Base-by-base conservation (phyloP, 2,888 invertebrate species). In the Trachelus troglodyta region DNA sequence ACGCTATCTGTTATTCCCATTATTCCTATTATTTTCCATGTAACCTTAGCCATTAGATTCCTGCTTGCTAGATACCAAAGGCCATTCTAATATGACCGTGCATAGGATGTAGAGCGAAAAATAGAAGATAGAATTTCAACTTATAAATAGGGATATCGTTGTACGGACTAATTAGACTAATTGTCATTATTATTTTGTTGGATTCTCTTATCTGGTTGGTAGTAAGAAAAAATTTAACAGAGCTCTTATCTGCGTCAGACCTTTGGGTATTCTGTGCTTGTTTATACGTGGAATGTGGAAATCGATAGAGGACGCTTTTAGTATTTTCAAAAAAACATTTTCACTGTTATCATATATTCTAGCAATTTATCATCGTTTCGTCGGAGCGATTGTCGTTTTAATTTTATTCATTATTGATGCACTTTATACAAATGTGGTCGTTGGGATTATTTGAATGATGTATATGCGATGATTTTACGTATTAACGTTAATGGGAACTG, bases 1-100 rank as follows among this genome's bases (percentile, higher is more conserved):
- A 77, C 76, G 74, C 74, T 80, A 79, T 78, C 75, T 77, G 74
- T 68, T 74, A 35, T 74, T 69, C 31, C 12, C n/a, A 77, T 69
- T 77, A 34, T 30, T 31, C 69, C 30, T 69, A 69, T 23, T 56
- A 56, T 23, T 56, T 56, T 23, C 9, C 56, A 15, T 9, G 23
- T 23, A 56, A 56, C 56, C 56, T 6, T 23, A 23, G 9, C 56
- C 56, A 56, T 56, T 56, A 56, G 23, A 56, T 23, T 56, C 2
- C 56, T 56, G 56, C 56, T 56, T 23, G 15, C 23, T 2, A 23
- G 56, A 56, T 56, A 56, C 56, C 56, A 15, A 56, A 56, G 4
- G 40, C 40, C 23, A 9, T 23, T 56, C 23, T 56, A 23, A 9
- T 56, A 23, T 0, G 40, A 6, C 0, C 40, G 15, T 40, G 4